Evolutionary conservation across 1,140 invertebrate genomes (phyloP).

Genomic region (Adoxophyes honmai): DNA sequence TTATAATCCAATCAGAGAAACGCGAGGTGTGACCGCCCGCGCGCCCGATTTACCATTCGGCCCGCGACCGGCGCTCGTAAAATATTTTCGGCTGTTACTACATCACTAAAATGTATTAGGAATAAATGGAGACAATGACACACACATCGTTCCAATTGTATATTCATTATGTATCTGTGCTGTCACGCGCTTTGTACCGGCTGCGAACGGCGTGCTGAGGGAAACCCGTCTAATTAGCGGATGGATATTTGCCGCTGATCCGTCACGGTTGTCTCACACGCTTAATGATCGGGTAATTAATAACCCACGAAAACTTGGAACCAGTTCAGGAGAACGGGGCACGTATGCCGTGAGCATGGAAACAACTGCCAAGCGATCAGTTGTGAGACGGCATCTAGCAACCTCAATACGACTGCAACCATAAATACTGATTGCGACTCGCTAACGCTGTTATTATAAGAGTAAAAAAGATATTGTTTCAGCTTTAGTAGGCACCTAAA

Average conservation of each 20-base stretch:
- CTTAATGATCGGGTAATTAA: constrained; percentile 14
- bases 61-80: constrained; percentile 50
- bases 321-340: neutral
- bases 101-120: constrained; percentile 50
- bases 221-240: constrained; percentile 33
- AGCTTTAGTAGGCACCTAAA: constrained; percentile 64
- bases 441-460: constrained; percentile 10
- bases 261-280: constrained; percentile 18
- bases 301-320: neutral
- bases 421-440: neutral
- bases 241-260: constrained; percentile 24
- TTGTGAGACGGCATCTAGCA: neutral
- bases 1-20: constrained; percentile 71
- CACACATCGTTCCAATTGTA: constrained; percentile 27
- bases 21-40: constrained; percentile 61
- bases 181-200: neutral
- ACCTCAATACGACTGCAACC: neutral
- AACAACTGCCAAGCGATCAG: neutral
- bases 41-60: constrained; percentile 56
- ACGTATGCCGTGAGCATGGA: neutral
- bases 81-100: constrained; percentile 55
- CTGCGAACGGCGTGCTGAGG: constrained; percentile 17
- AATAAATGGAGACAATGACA: constrained; percentile 38
- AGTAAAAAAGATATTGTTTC: constrained; percentile 32
- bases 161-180: constrained; percentile 16